A percentile compares a stretch with the other conserved stretches of the same genome.
Evolutionary conservation across 2,113 vertebrate species (phyloP).

Genomic region (Uria lomvia): DNA sequence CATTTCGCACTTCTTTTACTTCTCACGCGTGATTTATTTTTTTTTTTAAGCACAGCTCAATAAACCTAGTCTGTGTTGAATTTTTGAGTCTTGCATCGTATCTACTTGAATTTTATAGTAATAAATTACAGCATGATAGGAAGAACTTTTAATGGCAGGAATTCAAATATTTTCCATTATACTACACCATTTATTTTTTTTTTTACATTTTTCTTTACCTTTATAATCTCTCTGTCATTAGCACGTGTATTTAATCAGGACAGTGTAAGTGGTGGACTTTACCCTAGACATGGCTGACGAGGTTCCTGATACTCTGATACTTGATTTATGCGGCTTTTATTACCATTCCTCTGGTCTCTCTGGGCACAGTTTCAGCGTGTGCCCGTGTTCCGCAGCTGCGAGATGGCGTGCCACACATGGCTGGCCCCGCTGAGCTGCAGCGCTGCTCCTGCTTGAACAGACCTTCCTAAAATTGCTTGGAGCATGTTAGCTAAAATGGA

Average conservation of each 20-base stretch:
- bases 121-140: not conserved
- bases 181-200: not conserved
- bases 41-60: not conserved
- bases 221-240: not conserved
- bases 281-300: not conserved
- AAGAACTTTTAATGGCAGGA: not conserved
- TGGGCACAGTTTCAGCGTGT: not conserved
- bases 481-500: not conserved
- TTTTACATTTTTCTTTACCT: not conserved
- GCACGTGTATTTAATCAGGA: not conserved
- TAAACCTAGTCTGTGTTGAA: not conserved
- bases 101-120: not conserved
- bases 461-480: not conserved
- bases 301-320: not conserved
- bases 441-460: not conserved
- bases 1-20: not conserved
- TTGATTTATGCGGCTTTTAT: not conserved
- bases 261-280: not conserved
- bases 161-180: not conserved
- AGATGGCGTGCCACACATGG: not conserved
- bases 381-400: not conserved
- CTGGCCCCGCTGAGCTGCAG: not conserved
- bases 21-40: accelerated
- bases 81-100: not conserved
- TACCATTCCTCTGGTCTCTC: not conserved